A percentile compares a stretch with the other conserved stretches of the same genome.
phyloP scores from a whole-genome alignment of 53 echinoderm and acorn worm genomes.

The Stichopus horrens region DNA sequence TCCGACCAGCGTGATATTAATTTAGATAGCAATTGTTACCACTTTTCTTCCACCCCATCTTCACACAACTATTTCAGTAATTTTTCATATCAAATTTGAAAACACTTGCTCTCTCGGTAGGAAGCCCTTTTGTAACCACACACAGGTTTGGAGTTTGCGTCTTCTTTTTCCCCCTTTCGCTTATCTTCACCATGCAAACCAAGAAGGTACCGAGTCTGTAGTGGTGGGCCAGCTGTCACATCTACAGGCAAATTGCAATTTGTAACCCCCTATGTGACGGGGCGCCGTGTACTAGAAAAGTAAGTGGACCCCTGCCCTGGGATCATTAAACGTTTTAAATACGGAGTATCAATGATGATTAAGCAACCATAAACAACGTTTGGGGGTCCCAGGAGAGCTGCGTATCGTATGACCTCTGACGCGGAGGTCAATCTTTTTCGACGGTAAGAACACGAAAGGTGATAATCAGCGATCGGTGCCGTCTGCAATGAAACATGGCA shows the following conservation, averaged over 20 bases:
- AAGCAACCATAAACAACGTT: slow-evolving; percentile 47
- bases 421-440: slow-evolving; percentile 27
- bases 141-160: slow-evolving; percentile 1
- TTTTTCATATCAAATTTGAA: slow-evolving; percentile 57
- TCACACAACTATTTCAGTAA: slow-evolving; percentile 53
- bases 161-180: not conserved
- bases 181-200: not conserved
- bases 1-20: slow-evolving; percentile 32
- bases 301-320: slow-evolving; percentile 48
- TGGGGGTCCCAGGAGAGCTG: slow-evolving; percentile 34
- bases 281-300: slow-evolving; percentile 36
- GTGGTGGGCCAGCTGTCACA: slow-evolving; percentile 35
- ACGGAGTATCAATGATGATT: slow-evolving; percentile 43
- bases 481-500: slow-evolving; percentile 20
- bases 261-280: slow-evolving; percentile 37
- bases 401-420: slow-evolving; percentile 37
- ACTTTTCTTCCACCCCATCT: slow-evolving; percentile 42
- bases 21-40: slow-evolving; percentile 54
- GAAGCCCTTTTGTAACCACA: slow-evolving; percentile 40
- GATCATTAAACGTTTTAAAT: slow-evolving; percentile 43
- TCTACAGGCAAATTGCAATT: slow-evolving; percentile 42
- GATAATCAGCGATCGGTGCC: slow-evolving; percentile 22
- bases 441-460: slow-evolving; percentile 22
- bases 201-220: not conserved
- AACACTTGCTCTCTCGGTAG: slow-evolving; percentile 47